Percentiles rank a stretch among this genome's conserved stretches.
Conservation (phyloP, 2,888 invertebrate species). For the Globia sparganii region DNA sequence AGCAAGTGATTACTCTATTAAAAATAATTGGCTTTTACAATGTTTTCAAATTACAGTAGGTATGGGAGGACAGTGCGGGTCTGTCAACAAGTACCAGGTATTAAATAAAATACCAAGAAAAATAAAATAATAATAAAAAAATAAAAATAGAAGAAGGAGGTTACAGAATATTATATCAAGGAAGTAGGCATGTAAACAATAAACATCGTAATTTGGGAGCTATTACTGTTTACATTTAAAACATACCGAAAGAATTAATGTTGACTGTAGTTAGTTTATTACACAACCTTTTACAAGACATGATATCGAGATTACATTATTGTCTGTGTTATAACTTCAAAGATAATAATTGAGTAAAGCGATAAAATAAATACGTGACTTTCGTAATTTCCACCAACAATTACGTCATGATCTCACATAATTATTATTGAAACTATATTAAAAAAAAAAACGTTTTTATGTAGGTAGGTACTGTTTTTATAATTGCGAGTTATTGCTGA, state of each 20-base stretch:
- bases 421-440: constrained; percentile 3
- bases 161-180: too few species aligned
- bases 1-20: background rate
- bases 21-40: background rate
- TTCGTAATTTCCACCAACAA: background rate
- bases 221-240: background rate
- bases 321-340: constrained; percentile 20
- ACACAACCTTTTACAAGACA: constrained; percentile 2
- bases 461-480: background rate
- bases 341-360: constrained; percentile 35
- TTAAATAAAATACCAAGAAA: too few species aligned
- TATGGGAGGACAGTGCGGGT: background rate
- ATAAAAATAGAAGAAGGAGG: too few species aligned
- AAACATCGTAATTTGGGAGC: constrained; percentile 2
- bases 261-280: background rate
- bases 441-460: background rate
- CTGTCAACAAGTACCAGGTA: too few species aligned
- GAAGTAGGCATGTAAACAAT: background rate
- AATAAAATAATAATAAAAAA: too few species aligned
- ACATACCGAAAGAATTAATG: background rate
- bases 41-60: background rate
- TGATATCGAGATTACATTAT: constrained; percentile 7
- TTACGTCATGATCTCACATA: constrained; percentile 24
- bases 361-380: constrained; percentile 50
- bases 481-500: constrained; percentile 25